Evolutionary conservation across 2,797 vertebrate species (phyloP), one percentile per base, ranked within the genome.

Genomic region (Sorex maritimensis): DNA sequence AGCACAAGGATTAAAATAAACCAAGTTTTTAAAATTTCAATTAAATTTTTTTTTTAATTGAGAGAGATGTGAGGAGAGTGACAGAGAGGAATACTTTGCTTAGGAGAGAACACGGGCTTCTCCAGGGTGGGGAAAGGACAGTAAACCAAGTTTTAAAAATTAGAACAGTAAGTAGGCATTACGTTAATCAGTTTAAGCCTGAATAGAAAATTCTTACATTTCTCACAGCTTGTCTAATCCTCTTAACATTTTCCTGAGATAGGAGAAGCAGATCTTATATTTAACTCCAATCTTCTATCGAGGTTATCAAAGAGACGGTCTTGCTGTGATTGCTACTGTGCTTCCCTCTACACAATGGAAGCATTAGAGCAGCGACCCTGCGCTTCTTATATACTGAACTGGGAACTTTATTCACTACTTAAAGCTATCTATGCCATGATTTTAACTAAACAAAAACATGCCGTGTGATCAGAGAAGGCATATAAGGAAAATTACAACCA

Each of bases 151-250:
- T 24, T 91, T 79, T 55, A 80, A 79, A 85, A 61, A 80, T 61
- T 30, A 90, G 71, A 92, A 79, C 6, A 71, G 44, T 38, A 61
- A 65, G 44, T 38, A 68, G 15, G 46, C 1, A 87, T 90, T 75
- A 82, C 72, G 80, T 14, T 86, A 58, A 30, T 92, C 81, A 85
- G 34, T 73, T 93, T 93, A 73, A 88, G 61, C 11, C 91, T 5
- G 7, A 68, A 71, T 14, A 93, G 58, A 96, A 2, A 38, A 82
- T 79, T 75, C 65, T 44, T 75, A 4, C 12, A 92, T 88, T 92
- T 86, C 75, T 88, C 52, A 92, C 10, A 41, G 34, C 26, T 71
- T 74, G 41, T 28, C 58, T 52, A 88, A 82, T 78, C 83, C 61
- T 88, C 71, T 92, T 90, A 81, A 72, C 55, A 68, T 79, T 65